Evolutionary conservation across 64 coral and sea anemone genomes (phyloP), one percentile per base, ranked within the genome.

Genomic region (Hydrozoanthus tunicans): DNA sequence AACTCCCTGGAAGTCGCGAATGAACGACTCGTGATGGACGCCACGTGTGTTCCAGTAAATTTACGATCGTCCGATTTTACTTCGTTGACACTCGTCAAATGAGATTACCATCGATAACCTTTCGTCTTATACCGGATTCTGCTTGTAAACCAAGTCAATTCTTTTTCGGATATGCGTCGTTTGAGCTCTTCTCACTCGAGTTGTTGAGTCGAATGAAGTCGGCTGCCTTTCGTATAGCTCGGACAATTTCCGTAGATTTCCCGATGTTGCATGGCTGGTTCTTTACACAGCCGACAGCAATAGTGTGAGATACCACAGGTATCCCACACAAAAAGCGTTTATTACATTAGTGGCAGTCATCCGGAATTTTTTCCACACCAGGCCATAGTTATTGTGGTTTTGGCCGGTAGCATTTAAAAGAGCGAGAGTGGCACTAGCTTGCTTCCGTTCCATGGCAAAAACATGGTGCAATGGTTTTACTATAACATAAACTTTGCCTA

Each of bases 61-160:
- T 26, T 73, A 73, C 70, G 70, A 73, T 73, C 70, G 78, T 61
- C n/a, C 58, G 58, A 80, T 80, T 80, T 80, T 56, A 80, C 78
- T 80, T 80, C 78, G 78, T 80, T 58, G 58, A 61, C 78, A 80
- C 78, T 80, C 78, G 78, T 80, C 76, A 78, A 78, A 78, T 78
- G 76, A 78, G 76, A 78, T 78, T 78, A 78, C 76, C 32, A 43
- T 43, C 32, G 32, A 43, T 43, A 43, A 43, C 32, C 32, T 43
- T 43, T 43, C 2, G 32, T 20, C 32, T 43, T 43, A 43, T 43
- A 43, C 32, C 32, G 32, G 32, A 43, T 43, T 43, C 32, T 43
- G 32, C 32, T 43, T 43, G 32, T 43, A 43, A 43, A 43, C 32
- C 76, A 78, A 78, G 76, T 78, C 76, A 78, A 78, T 78, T 78